These are phyloP conservation scores for Propithecus deckenii DNA, from an alignment of 2,797 vertebrate species.

Conservation along the genomic window DNA sequence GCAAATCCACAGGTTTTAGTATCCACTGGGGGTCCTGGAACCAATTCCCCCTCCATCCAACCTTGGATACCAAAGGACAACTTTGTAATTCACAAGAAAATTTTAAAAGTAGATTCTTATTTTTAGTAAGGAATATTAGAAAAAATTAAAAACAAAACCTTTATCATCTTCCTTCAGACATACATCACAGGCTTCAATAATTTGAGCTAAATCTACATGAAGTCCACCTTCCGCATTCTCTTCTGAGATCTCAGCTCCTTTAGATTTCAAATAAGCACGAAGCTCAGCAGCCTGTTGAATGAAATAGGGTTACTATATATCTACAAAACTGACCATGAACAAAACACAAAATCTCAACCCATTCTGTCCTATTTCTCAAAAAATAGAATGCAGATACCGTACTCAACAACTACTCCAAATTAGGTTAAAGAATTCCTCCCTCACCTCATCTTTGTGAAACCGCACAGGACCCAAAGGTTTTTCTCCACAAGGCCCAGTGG, in stretches of 20 bases:
- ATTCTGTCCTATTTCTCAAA: neutral
- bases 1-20: neutral
- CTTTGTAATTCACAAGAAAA: neutral
- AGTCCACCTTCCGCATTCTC: conserved; percentile 97
- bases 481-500: neutral
- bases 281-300: conserved; percentile 93
- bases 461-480: neutral
- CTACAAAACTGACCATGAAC: neutral
- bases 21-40: neutral
- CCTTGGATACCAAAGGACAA: neutral
- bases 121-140: neutral
- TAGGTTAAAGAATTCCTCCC: neutral
- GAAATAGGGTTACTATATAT: neutral
- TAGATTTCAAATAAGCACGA: conserved; percentile 94
- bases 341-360: neutral
- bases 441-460: neutral
- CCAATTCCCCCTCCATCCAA: neutral
- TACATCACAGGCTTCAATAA: conserved; percentile 96
- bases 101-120: neutral
- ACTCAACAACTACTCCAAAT: neutral
- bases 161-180: conserved; percentile 98
- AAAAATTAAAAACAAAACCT: conserved; percentile 86
- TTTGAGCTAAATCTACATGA: conserved; percentile 95
- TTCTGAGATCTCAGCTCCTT: conserved; percentile 98
- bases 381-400: neutral